Conservation (phyloP, 1,140 invertebrate genomes). For the Drosophila asahinai region DNA sequence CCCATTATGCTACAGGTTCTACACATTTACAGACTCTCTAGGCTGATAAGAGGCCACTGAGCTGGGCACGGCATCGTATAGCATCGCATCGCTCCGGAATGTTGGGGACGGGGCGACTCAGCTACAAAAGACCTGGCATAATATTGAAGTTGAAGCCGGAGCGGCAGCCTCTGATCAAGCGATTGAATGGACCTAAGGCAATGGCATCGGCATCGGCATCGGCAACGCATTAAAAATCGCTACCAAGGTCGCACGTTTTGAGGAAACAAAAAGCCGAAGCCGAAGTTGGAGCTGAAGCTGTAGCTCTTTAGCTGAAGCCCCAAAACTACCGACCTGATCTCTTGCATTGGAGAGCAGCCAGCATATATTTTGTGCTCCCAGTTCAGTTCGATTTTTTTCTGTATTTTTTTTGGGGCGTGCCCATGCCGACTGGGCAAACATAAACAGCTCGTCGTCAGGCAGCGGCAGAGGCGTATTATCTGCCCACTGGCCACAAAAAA, state of each 20-base stretch:
- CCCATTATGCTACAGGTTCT: constrained; percentile 31
- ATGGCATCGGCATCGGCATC: constrained; percentile 35
- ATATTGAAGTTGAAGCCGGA: constrained; percentile 27
- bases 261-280: constrained; percentile 39
- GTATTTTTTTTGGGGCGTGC: constrained; percentile 21
- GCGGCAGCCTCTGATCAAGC: constrained; percentile 62
- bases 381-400: not conserved
- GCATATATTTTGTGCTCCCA: constrained; percentile 10
- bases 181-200: constrained; percentile 63
- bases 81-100: constrained; percentile 30
- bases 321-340: constrained; percentile 53
- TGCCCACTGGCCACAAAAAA: constrained; percentile 33
- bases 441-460: constrained; percentile 12
- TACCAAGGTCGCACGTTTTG: constrained; percentile 67
- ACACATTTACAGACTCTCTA: constrained; percentile 41
- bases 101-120: constrained; percentile 10
- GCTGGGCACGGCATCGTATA: not conserved
- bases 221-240: constrained; percentile 67
- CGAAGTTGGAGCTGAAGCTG: not conserved
- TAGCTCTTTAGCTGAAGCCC: not conserved
- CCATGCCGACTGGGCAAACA: constrained; percentile 23
- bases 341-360: constrained; percentile 45
- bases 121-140: constrained; percentile 29
- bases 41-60: constrained; percentile 53
- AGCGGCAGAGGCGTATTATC: constrained; percentile 31